Evolutionary conservation across 2,113 vertebrate species (phyloP).

Genomic region (Bos taurus): DNA sequence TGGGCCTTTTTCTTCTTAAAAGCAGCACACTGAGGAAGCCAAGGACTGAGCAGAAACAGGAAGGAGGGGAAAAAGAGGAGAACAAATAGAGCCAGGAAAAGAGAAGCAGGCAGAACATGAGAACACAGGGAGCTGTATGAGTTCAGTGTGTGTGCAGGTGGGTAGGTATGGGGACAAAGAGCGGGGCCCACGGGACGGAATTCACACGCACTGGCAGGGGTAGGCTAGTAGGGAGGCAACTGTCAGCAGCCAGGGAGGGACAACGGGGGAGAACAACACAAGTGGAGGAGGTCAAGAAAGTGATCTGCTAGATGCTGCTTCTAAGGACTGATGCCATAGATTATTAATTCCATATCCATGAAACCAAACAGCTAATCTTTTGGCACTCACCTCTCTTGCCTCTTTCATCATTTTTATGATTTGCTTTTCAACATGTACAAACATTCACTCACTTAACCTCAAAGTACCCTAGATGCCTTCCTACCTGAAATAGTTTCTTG

Average conservation of each 20-base stretch:
- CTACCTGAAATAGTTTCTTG: not conserved
- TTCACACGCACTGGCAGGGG: too few species aligned
- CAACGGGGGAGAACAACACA: rapidly evolving
- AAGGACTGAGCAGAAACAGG: not conserved
- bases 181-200: rapidly evolving
- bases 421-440: not conserved
- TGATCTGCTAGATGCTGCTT: not conserved
- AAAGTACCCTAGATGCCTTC: not conserved
- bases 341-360: not conserved
- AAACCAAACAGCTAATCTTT: not conserved
- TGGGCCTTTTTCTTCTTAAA: not conserved
- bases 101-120: not conserved
- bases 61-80: not conserved
- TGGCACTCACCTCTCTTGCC: not conserved
- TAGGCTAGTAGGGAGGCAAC: not conserved
- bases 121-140: not conserved
- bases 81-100: not conserved
- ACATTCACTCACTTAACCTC: not conserved
- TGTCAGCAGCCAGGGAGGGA: not conserved
- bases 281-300: not conserved
- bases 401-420: not conserved
- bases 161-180: too few species aligned
- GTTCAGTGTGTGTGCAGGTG: not conserved
- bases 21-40: not conserved
- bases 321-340: not conserved